phyloP scores from a whole-genome alignment of 2,888 invertebrate genomes.

The Sinohyriopsis cumingii region DNA sequence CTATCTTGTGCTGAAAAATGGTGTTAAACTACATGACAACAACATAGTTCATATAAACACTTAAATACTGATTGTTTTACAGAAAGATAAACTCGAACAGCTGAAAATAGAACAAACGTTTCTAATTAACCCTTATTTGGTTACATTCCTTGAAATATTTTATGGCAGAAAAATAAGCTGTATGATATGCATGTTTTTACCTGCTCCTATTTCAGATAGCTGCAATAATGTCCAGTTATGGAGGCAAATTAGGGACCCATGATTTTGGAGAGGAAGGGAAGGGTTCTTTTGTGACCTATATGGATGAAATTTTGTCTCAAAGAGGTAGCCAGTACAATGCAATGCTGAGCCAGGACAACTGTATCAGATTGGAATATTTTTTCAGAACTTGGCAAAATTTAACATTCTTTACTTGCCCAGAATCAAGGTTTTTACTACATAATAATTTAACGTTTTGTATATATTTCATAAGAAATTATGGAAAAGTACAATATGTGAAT shows the following conservation, averaged over 20 bases:
- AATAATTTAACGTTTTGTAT: too few relatives aligned
- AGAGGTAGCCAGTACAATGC: conserved; percentile 38
- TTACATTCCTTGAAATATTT: not conserved
- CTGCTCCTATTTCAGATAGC: conserved; percentile 58
- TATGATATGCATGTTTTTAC: not conserved
- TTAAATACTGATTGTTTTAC: not conserved
- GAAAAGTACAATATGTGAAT: too few relatives aligned
- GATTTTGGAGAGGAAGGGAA: too few relatives aligned
- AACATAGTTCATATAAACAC: not conserved
- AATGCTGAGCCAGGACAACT: too few relatives aligned
- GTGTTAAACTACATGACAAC: too few relatives aligned
- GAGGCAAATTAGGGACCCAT: conserved; percentile 54
- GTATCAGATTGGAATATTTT: too few relatives aligned
- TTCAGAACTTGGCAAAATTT: too few relatives aligned
- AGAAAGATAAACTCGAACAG: not conserved
- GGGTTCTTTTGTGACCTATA: conserved; percentile 45
- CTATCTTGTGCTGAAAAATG: too few relatives aligned
- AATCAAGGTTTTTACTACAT: too few relatives aligned
- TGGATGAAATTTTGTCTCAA: conserved; percentile 39
- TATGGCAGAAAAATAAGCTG: too few relatives aligned
- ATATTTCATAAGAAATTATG: too few relatives aligned
- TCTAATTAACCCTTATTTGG: not conserved
- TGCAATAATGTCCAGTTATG: conserved; percentile 66
- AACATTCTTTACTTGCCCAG: too few relatives aligned
- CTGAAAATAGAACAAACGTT: not conserved